Evolutionary conservation across 2,888 invertebrate genomes (phyloP), one percentile per base, ranked within the genome.

Genomic region (Apamea sordens): DNA sequence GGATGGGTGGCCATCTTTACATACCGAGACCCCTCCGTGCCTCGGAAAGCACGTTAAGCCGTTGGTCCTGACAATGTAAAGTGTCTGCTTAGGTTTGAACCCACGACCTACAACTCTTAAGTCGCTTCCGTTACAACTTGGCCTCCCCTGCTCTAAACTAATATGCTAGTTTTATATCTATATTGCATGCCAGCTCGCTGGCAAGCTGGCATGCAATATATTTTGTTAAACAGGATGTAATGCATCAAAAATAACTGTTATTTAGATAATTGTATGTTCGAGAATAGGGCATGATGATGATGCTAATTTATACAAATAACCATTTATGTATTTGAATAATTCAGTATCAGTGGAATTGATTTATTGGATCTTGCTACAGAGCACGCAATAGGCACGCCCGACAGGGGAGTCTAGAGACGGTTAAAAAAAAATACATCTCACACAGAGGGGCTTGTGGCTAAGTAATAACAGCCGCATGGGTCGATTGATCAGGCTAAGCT

Each of bases 201-300:
- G 21, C 21, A 7, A n/a, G n/a, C n/a, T n/a, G n/a, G n/a, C n/a
- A n/a, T n/a, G n/a, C n/a, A n/a, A n/a, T n/a, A n/a, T n/a, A 32
- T 79, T 79, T 64, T 11, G 15, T 28, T 32, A 11, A 15, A 32
- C 53, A 79, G 79, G 79, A 79, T 79, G 53, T 21, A 47, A 64
- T 79, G 53, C 44, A 79, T 79, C 79, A 71, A n/a, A 56, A 64
- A 71, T 44, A 79, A 47, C 47, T 56, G 36, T 67, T 59, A 77
- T 77, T 77, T 24, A 2, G 8, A 36, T 79, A 79, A 79, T 79
- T 79, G 56, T n/a, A 24, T 79, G 28, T 64, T 64, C 28, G 8
- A 56, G 53, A 28, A 59, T 44, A 53, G 63, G 44, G 64, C 71
- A 71, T 11, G 11, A 5, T 50, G 47, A n/a, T 15, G 4, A 44